Conservation (phyloP, 2,113 vertebrate genomes). For the Gobius niger region DNA sequence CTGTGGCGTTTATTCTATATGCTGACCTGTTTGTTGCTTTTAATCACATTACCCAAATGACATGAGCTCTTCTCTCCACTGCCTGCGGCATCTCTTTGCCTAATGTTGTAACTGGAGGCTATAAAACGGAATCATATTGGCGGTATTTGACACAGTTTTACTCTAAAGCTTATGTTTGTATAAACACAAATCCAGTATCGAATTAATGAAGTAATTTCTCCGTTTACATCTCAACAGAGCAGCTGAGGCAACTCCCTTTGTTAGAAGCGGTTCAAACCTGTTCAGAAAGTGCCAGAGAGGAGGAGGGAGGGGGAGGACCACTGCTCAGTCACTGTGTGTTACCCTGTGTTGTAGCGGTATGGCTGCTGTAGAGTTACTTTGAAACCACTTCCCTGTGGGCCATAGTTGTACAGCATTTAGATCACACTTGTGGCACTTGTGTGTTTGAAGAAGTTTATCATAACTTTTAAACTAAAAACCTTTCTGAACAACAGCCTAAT, state of each 20-base stretch:
- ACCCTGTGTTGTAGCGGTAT: not conserved
- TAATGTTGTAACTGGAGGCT: not conserved
- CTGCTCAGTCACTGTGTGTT: constrained; percentile 17
- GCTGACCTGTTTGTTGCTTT: not conserved
- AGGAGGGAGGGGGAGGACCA: constrained; percentile 70
- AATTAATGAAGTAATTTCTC: not conserved
- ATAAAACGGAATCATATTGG: not conserved
- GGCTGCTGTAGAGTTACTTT: constrained; percentile 18
- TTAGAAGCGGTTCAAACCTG: constrained; percentile 99
- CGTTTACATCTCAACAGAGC: constrained; percentile 54
- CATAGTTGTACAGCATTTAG: not conserved
- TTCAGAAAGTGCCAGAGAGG: constrained; percentile 85
- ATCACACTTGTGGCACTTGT: too few species aligned
- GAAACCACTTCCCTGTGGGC: constrained; percentile 9
- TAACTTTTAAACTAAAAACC: too few species aligned
- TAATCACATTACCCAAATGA: not conserved
- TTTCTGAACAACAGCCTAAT: too few species aligned
- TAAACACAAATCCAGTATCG: not conserved
- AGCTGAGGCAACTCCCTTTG: constrained; percentile 93
- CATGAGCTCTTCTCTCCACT: not conserved
- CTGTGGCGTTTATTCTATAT: not conserved
- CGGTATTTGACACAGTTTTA: not conserved
- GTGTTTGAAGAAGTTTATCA: too few species aligned
- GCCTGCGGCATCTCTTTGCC: not conserved
- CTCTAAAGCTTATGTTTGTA: not conserved